phyloP scores from a whole-genome alignment of 2,888 invertebrate genomes.

The Chirona hameri region DNA sequence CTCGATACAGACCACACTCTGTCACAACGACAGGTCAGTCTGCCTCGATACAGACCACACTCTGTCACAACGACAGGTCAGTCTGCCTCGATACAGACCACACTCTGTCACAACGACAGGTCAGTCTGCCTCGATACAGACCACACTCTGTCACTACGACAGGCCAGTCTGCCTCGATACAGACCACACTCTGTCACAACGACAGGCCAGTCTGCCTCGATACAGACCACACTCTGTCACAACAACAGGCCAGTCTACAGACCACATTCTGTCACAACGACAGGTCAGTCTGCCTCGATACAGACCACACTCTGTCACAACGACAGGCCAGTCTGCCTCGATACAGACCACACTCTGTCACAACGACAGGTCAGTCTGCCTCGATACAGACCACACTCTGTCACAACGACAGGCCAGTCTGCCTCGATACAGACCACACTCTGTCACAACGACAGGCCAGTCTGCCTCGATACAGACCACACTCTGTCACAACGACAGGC shows the following conservation, averaged over 20 bases:
- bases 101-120: slow-evolving; percentile 54
- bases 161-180: slow-evolving; percentile 51
- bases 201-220: slow-evolving; percentile 50
- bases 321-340: slow-evolving; percentile 53
- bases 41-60: too few relatives aligned
- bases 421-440: slow-evolving; percentile 50
- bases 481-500: slow-evolving; percentile 57
- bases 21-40: slow-evolving; percentile 52
- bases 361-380: slow-evolving; percentile 51
- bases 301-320: too few relatives aligned
- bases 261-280: slow-evolving; percentile 53
- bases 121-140: too few relatives aligned
- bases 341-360: slow-evolving; percentile 50
- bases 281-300: slow-evolving; percentile 46
- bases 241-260: slow-evolving; percentile 56
- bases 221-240: too few relatives aligned
- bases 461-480: too few relatives aligned
- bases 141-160: too few relatives aligned
- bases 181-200: slow-evolving; percentile 51
- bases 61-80: slow-evolving; percentile 57
- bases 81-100: slow-evolving; percentile 48
- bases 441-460: slow-evolving; percentile 52
- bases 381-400: too few relatives aligned
- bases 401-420: slow-evolving; percentile 56
- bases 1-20: slow-evolving; percentile 49